phyloP scores from a whole-genome alignment of 2,888 invertebrate genomes.

The Zele albiditarsus region DNA sequence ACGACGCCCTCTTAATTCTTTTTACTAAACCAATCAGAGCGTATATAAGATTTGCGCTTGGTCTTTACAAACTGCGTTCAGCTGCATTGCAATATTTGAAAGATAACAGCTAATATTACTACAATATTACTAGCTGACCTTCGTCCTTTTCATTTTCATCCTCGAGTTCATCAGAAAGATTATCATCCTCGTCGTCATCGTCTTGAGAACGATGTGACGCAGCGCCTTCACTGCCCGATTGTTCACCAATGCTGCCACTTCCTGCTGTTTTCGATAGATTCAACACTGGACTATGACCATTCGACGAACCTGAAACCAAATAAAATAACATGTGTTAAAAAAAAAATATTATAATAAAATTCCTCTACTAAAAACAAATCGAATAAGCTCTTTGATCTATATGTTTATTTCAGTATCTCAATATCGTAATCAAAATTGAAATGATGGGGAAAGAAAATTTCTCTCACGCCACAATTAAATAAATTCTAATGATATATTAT shows the following conservation, averaged over 20 bases:
- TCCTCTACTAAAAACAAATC: background rate
- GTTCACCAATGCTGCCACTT: constrained; percentile 82
- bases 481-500: too few species aligned
- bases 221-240: constrained; percentile 79
- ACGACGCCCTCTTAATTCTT: constrained; percentile 47
- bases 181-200: constrained; percentile 90
- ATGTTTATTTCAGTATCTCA: too few species aligned
- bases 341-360: background rate
- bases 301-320: constrained; percentile 81
- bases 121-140: constrained; percentile 73
- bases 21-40: constrained; percentile 27
- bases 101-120: constrained; percentile 1
- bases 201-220: constrained; percentile 79
- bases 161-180: constrained; percentile 90
- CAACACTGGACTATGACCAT: constrained; percentile 92
- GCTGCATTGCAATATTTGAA: constrained; percentile 20
- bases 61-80: constrained; percentile 36
- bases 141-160: constrained; percentile 89
- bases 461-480: too few species aligned
- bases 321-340: constrained; percentile 1
- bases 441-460: too few species aligned
- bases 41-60: constrained; percentile 19
- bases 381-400: background rate
- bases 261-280: constrained; percentile 92
- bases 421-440: too few species aligned